Base-by-base conservation (phyloP, 1,140 invertebrate species). In the Amphibalanus amphitrite region DNA sequence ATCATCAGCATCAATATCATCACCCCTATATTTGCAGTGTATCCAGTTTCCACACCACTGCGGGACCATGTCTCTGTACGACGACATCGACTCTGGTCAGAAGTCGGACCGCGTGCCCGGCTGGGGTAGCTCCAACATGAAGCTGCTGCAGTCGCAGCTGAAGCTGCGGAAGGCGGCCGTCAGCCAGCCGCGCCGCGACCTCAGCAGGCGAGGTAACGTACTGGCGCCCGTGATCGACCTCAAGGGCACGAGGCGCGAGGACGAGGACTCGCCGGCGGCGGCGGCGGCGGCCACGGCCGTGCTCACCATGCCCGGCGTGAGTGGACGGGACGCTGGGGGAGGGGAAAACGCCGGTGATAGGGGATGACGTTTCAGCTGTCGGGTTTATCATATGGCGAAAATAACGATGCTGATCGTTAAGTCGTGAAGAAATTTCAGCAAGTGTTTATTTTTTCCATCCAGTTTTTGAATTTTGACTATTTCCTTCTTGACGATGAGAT, bases 61-160 rank as follows among this genome's bases (percentile, higher is more conserved):
- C 33, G 33, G 33, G 4, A 15, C 33, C 33, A 67, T 67, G 65
- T 67, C 65, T 26, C 78, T 93, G 0, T 93, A 93, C 76, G 90
- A 93, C 76, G 90, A 92, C 83, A 86, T 91, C 74, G 90, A 93
- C 79, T 84, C 86, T n/a, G 65, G 65, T 80, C 85, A 88, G 76
- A 84, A 83, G 79, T 85, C 78, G 0, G 89, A 59, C 82, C 86
- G 91, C 81, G 87, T 90, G 74, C 90, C 91, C 76, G 91, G 91
- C 29, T 97, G 93, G 93, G 94, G 92, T 26, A 67, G 65, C 65
- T 94, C 92, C 0, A 90, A 92, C 40, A 95, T 95, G 71, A 95
- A 96, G 82, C 84, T 96, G 74, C 80, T 97, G 29, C 92, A 96
- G 78, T 93, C 91, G 28, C 93, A 96, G 78, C 79, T 96, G 71